phyloP scores from a whole-genome alignment of 2,797 vertebrate species.

The Tangara arthus region DNA sequence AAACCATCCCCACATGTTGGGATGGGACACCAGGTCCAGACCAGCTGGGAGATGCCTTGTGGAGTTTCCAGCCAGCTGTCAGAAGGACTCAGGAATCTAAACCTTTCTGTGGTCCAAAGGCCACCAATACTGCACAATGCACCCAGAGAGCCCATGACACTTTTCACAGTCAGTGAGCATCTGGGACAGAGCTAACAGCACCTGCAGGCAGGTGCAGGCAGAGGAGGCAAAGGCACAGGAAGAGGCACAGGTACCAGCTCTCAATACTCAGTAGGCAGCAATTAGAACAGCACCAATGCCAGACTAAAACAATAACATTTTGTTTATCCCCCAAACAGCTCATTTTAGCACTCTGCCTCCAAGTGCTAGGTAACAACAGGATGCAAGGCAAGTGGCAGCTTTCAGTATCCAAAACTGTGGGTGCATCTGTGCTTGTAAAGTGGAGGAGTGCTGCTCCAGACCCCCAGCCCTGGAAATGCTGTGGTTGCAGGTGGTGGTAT shows the following conservation, averaged over 20 bases:
- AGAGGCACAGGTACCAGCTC: background rate
- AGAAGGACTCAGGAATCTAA: background rate
- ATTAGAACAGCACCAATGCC: background rate
- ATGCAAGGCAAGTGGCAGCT: background rate
- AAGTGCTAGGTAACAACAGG: background rate
- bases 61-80: background rate
- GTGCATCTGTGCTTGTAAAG: background rate
- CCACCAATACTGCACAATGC: background rate
- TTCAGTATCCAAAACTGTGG: background rate
- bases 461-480: background rate
- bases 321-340: background rate
- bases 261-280: background rate
- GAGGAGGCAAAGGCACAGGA: background rate
- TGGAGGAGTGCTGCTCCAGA: background rate
- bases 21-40: background rate
- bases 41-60: background rate
- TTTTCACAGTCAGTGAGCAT: background rate
- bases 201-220: background rate
- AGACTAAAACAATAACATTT: slow-evolving; percentile 2
- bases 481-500: background rate
- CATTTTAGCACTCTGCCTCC: slow-evolving; percentile 20
- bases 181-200: background rate
- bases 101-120: background rate
- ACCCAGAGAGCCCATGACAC: background rate
- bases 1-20: background rate